phyloP scores from a whole-genome alignment of 2,113 vertebrate species.

The Ageneiosus marmoratus region DNA sequence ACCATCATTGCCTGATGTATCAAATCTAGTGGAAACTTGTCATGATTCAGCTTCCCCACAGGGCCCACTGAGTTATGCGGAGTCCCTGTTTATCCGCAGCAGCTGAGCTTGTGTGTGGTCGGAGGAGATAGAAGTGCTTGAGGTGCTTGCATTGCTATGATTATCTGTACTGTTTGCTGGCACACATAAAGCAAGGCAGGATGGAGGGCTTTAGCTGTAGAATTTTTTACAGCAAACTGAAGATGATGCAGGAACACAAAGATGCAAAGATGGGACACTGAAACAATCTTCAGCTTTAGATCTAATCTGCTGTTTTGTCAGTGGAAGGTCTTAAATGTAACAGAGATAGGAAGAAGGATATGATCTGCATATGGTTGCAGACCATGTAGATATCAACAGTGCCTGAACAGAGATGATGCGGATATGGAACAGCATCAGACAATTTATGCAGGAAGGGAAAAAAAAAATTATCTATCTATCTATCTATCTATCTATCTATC shows the following conservation, averaged over 20 bases:
- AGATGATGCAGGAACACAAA: slow-evolving; percentile 28
- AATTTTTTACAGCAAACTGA: slow-evolving; percentile 48
- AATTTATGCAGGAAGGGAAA: too few species aligned
- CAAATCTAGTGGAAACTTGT: not conserved
- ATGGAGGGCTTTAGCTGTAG: slow-evolving; percentile 50
- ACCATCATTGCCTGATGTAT: not conserved
- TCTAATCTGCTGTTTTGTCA: not conserved
- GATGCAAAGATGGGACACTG: not conserved
- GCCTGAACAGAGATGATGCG: not conserved
- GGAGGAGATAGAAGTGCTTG: slow-evolving; percentile 45
- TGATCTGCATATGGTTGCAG: slow-evolving; percentile 46
- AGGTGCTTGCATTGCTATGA: slow-evolving; percentile 42
- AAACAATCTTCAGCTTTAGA: not conserved
- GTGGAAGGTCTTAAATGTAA: not conserved
- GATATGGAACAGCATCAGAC: not conserved
- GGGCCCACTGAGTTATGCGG: not conserved
- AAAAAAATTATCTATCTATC: too few species aligned
- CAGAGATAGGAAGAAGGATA: slow-evolving; percentile 38
- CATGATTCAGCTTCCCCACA: not conserved
- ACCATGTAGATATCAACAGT: slow-evolving; percentile 1
- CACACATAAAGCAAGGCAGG: slow-evolving; percentile 44
- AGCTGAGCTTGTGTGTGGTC: slow-evolving; percentile 35
- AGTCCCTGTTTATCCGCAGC: slow-evolving; percentile 40
- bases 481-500: too few species aligned
- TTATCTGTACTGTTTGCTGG: slow-evolving; percentile 25